Conservation (phyloP, 1,140 invertebrate species). For the Protaetia brevitarsis region DNA sequence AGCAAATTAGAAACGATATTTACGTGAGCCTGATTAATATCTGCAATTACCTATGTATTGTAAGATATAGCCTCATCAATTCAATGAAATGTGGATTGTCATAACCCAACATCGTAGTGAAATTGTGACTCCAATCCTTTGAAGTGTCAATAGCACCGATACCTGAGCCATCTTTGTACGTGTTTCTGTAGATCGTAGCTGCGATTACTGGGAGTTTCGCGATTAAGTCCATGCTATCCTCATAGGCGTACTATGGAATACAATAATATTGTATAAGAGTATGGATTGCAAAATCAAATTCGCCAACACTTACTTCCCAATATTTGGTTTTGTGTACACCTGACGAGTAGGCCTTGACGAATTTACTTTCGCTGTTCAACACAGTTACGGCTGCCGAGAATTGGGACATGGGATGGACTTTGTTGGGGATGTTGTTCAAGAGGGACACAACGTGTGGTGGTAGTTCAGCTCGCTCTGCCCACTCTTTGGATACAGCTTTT, state of each 20-base stretch:
- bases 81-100: conserved; percentile 76
- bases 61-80: conserved; percentile 82
- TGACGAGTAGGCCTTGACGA: conserved; percentile 76
- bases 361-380: conserved; percentile 82
- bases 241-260: conserved; percentile 61
- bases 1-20: neutral
- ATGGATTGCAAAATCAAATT: conserved; percentile 37
- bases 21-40: neutral
- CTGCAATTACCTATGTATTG: conserved; percentile 71
- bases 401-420: conserved; percentile 86
- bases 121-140: conserved; percentile 87
- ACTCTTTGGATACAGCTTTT: conserved; percentile 76
- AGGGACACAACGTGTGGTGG: conserved; percentile 86
- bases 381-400: conserved; percentile 80
- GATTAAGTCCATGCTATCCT: conserved; percentile 87
- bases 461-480: conserved; percentile 77
- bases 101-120: conserved; percentile 80
- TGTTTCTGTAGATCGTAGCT: conserved; percentile 83
- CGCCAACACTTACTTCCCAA: conserved; percentile 68
- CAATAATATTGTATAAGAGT: conserved; percentile 27
- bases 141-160: conserved; percentile 75
- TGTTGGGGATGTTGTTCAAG: conserved; percentile 80
- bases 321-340: conserved; percentile 80
- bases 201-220: conserved; percentile 86
- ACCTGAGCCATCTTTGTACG: conserved; percentile 70